Conservation (phyloP, 1,140 invertebrate species). For the Coptotermes formosanus region DNA sequence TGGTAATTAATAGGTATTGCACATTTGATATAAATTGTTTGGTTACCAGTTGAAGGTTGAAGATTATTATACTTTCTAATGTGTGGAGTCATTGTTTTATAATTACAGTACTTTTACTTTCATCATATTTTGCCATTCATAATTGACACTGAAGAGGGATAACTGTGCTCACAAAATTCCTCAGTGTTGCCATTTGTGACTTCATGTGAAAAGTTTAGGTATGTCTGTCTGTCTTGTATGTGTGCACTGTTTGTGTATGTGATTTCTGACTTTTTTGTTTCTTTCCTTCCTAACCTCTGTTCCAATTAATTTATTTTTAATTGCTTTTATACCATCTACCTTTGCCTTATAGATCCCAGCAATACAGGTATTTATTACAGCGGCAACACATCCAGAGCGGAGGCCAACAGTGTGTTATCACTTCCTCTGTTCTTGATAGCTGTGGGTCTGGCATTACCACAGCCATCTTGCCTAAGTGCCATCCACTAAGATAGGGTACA, state of each 20-base stretch:
- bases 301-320: conserved; percentile 4
- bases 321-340: neutral
- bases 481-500: neutral
- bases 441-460: neutral
- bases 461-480: neutral
- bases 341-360: neutral
- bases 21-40: too few species aligned
- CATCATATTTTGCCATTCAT: too few species aligned
- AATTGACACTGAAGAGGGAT: too few species aligned
- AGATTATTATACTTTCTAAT: too few species aligned
- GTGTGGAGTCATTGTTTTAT: too few species aligned
- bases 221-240: too few species aligned
- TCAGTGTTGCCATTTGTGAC: too few species aligned
- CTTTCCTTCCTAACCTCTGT: neutral
- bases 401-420: neutral
- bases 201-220: too few species aligned
- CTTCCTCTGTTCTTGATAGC: neutral
- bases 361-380: conserved; percentile 3
- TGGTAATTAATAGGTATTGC: too few species aligned
- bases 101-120: too few species aligned
- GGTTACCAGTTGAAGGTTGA: too few species aligned
- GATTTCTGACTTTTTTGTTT: neutral
- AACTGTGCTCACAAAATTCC: too few species aligned
- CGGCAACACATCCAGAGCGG: neutral
- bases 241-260: neutral